These are phyloP conservation scores for Gandaritis pyraliata DNA, from an alignment of 2,888 invertebrate species.

Conservation along the genomic window DNA sequence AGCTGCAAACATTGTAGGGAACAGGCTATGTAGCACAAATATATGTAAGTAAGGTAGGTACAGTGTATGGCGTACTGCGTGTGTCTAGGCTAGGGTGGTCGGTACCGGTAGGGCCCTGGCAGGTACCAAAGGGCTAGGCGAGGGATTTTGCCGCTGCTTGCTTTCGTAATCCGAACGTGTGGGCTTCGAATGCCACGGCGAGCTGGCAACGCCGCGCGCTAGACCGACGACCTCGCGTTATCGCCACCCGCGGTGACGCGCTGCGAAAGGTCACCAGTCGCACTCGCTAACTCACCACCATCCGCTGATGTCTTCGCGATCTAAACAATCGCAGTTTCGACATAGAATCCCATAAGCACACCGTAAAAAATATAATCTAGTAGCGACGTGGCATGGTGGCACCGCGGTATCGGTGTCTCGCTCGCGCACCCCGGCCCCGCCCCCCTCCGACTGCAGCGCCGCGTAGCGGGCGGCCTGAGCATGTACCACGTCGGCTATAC, in stretches of 20 bases:
- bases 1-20: slow-evolving; percentile 16
- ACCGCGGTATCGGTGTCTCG: slow-evolving; percentile 56
- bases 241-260: slow-evolving; percentile 76
- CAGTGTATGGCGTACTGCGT: slow-evolving; percentile 35
- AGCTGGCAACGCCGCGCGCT: slow-evolving; percentile 77
- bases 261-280: slow-evolving; percentile 77
- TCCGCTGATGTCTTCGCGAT: slow-evolving; percentile 72
- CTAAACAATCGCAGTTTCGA: slow-evolving; percentile 75
- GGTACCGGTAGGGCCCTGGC: slow-evolving; percentile 44
- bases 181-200: slow-evolving; percentile 65
- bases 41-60: slow-evolving; percentile 7
- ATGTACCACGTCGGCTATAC: slow-evolving; percentile 72
- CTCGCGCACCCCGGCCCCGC: slow-evolving; percentile 73
- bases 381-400: slow-evolving; percentile 42
- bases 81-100: slow-evolving; percentile 56
- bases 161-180: slow-evolving; percentile 73
- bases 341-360: slow-evolving; percentile 71
- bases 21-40: not conserved
- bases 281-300: slow-evolving; percentile 58
- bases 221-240: slow-evolving; percentile 81
- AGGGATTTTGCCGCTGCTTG: slow-evolving; percentile 60
- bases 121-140: slow-evolving; percentile 63
- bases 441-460: slow-evolving; percentile 72
- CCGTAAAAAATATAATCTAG: slow-evolving; percentile 61
- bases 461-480: slow-evolving; percentile 75